Evolutionary conservation across 2,113 vertebrate genomes (phyloP).

Genomic region (Axis porcinus): DNA sequence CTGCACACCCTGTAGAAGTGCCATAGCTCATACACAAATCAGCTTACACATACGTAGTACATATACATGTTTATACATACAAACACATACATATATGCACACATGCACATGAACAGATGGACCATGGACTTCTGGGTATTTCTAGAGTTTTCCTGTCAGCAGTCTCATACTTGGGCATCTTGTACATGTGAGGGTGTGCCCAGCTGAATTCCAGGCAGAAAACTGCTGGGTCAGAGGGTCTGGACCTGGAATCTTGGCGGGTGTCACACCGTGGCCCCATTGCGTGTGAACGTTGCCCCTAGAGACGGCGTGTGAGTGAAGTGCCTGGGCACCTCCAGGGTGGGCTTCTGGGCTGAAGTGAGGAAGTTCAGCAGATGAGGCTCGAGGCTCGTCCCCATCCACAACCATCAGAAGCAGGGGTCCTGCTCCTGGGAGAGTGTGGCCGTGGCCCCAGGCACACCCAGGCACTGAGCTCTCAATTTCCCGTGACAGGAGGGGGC

Average conservation of each 20-base stretch:
- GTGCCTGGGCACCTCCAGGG: no score
- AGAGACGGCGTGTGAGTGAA: fast-evolving
- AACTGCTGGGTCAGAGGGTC: background rate
- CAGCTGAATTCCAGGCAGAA: background rate
- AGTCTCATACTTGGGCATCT: background rate
- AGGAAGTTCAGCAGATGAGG: background rate
- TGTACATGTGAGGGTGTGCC: fast-evolving
- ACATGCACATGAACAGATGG: no score
- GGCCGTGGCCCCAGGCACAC: fast-evolving
- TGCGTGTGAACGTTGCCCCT: fast-evolving
- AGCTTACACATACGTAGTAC: fast-evolving
- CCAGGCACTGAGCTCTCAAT: background rate
- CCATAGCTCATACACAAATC: background rate
- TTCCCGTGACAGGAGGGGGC: background rate
- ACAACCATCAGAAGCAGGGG: background rate
- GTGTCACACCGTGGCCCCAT: no score
- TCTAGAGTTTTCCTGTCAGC: no score
- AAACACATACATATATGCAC: no score
- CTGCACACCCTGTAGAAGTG: fast-evolving
- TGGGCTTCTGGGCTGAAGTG: background rate
- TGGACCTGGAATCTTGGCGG: background rate
- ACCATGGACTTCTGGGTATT: background rate
- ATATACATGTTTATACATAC: fast-evolving
- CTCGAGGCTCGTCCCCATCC: fast-evolving
- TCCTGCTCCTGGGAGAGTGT: background rate